phyloP scores from a whole-genome alignment of 2,888 invertebrate genomes.

The Cotesia congregata region DNA sequence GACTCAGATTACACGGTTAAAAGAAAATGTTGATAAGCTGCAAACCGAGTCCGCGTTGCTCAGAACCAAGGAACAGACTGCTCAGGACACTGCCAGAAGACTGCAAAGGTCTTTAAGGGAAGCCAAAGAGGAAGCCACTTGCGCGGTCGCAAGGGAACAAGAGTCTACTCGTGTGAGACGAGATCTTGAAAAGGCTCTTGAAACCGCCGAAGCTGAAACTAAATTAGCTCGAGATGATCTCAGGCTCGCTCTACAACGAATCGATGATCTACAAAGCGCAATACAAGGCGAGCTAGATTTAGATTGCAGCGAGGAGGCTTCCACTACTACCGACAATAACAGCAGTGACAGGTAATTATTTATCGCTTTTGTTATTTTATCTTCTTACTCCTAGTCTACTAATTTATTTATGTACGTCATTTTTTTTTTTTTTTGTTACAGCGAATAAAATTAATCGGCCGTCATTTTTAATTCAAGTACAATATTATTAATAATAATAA shows the following conservation, averaged over 20 bases:
- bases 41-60: conserved; percentile 81
- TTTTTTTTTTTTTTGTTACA: conserved; percentile 17
- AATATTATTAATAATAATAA: background rate
- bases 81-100: conserved; percentile 85
- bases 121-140: conserved; percentile 83
- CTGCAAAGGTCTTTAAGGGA: conserved; percentile 80
- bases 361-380: background rate
- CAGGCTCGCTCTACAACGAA: conserved; percentile 88
- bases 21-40: conserved; percentile 81
- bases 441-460: background rate
- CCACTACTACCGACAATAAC: conserved; percentile 70
- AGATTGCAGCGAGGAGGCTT: conserved; percentile 75
- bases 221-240: conserved; percentile 84
- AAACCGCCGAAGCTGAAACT: conserved; percentile 80
- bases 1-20: conserved; percentile 77
- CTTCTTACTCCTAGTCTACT: background rate
- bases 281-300: conserved; percentile 86
- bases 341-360: conserved; percentile 75
- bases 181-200: conserved; percentile 83
- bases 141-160: conserved; percentile 80
- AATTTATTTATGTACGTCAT: background rate
- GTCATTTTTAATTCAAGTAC: background rate
- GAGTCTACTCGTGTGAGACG: conserved; percentile 81
- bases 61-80: conserved; percentile 80
- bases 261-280: conserved; percentile 92